A percentile compares a stretch with the other conserved stretches of the same genome.
Evolutionary conservation across 2,888 invertebrate species (phyloP).

Genomic region (Sisyra terminalis): DNA sequence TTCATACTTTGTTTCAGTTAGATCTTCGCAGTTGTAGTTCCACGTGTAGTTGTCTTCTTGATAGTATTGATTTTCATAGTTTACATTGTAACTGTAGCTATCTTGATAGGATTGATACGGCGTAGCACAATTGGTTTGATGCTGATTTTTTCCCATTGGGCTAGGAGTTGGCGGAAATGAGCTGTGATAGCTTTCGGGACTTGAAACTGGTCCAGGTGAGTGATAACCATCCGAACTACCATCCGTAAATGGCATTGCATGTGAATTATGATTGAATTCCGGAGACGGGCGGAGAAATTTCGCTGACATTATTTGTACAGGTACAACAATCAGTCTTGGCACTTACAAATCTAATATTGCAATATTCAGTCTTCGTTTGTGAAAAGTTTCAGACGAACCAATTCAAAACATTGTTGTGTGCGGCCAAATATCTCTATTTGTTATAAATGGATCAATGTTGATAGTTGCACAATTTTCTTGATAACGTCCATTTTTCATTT

Average conservation of each 20-base stretch:
- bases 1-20: not conserved
- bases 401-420: too few relatives aligned
- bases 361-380: too few relatives aligned
- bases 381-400: too few relatives aligned
- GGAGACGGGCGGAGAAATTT: not conserved
- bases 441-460: too few relatives aligned
- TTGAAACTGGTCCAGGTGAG: constrained; percentile 22
- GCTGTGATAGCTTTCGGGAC: constrained; percentile 17
- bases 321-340: too few relatives aligned
- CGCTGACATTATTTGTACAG: constrained; percentile 1
- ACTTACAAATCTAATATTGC: too few relatives aligned
- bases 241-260: constrained; percentile 16
- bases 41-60: constrained; percentile 4
- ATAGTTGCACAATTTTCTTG: too few relatives aligned
- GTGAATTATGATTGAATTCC: not conserved
- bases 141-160: not conserved
- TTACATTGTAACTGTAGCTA: not conserved
- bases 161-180: constrained; percentile 7
- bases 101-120: not conserved
- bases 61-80: not conserved
- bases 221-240: constrained; percentile 23
- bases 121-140: not conserved
- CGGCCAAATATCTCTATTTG: too few relatives aligned
- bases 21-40: constrained; percentile 5
- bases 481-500: too few relatives aligned